These are phyloP conservation scores for Lanistes nyassanus DNA, from an alignment of 1,140 invertebrate species.

Conservation along the genomic window DNA sequence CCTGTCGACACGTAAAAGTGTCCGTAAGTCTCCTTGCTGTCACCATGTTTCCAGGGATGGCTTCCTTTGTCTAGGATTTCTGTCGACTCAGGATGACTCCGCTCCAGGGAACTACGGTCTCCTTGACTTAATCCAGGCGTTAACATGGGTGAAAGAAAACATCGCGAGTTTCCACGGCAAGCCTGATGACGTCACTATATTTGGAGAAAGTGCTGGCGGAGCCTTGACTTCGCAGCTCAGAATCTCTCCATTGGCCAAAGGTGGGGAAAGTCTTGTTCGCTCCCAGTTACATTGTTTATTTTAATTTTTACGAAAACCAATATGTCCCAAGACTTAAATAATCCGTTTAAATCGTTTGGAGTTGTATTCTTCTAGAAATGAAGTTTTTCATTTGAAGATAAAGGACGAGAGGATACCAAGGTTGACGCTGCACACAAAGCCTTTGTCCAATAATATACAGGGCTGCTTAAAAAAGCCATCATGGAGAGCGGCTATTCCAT, in stretches of 20 bases:
- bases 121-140: conserved; percentile 87
- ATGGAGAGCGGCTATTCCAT: conserved; percentile 10
- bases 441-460: neutral
- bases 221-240: conserved; percentile 43
- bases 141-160: conserved; percentile 91
- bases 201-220: conserved; percentile 91
- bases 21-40: too few relatives aligned
- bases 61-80: conserved; percentile 75
- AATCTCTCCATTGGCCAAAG: conserved; percentile 41
- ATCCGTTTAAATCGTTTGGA: neutral
- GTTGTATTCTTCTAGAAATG: neutral
- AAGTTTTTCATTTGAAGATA: too few relatives aligned
- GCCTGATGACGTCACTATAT: conserved; percentile 84
- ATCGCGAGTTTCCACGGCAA: conserved; percentile 90
- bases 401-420: too few relatives aligned
- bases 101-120: conserved; percentile 97
- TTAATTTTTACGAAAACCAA: neutral
- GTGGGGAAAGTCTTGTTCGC: neutral
- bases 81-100: conserved; percentile 89
- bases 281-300: neutral
- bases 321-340: neutral
- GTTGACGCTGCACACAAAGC: too few relatives aligned
- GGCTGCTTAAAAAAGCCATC: neutral
- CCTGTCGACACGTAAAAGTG: too few relatives aligned
- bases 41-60: too few relatives aligned